These are phyloP conservation scores for Poeciliopsis gracilis DNA, from an alignment of 2,797 vertebrate species.

Conservation along the genomic window DNA sequence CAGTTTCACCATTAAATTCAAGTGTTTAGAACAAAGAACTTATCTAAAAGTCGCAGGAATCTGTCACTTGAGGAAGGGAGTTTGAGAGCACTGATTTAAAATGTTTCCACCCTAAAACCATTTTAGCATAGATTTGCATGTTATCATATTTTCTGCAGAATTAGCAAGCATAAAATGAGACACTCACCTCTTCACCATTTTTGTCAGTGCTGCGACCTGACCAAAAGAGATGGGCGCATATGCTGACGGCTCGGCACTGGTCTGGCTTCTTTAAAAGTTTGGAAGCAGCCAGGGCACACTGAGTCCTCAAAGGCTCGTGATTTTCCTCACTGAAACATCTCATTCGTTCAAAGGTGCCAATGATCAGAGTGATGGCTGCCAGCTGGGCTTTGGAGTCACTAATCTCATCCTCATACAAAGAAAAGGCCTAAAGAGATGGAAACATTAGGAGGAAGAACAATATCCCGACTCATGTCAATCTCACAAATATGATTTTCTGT, in stretches of 20 bases:
- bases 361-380: slow-evolving; percentile 97
- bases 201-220: slow-evolving; percentile 95
- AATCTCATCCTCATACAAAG: slow-evolving; percentile 98
- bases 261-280: slow-evolving; percentile 98
- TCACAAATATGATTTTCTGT: not conserved
- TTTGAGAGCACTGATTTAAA: not conserved
- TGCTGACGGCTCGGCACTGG: slow-evolving; percentile 96
- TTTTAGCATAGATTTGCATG: not conserved
- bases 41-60: too few relatives aligned
- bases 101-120: not conserved
- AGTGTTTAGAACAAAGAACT: too few relatives aligned
- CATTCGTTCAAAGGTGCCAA: slow-evolving; percentile 96
- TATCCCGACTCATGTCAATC: not conserved
- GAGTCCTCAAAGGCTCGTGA: slow-evolving; percentile 95
- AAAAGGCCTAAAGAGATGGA: slow-evolving; percentile 86
- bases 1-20: too few relatives aligned
- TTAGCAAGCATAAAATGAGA: not conserved
- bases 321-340: slow-evolving; percentile 99
- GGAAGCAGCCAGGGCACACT: slow-evolving; percentile 95
- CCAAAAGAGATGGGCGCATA: slow-evolving; percentile 98
- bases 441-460: not conserved
- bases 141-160: not conserved
- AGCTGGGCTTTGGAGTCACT: slow-evolving; percentile 98
- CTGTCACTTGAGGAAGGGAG: too few relatives aligned
- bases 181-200: slow-evolving; percentile 91